phyloP scores from a whole-genome alignment of 2,888 invertebrate species.

The Aelia acuminata region DNA sequence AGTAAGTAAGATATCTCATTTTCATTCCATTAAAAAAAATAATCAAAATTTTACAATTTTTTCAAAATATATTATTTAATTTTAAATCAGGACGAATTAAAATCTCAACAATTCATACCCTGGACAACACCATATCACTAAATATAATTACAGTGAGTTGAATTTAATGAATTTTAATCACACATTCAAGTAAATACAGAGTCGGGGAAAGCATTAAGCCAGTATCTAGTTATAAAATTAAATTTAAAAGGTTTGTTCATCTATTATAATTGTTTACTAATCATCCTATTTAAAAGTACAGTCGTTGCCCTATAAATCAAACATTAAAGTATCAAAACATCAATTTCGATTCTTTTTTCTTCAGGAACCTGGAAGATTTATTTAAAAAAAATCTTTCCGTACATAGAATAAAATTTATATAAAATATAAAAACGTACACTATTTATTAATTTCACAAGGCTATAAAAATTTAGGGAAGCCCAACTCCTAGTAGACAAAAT shows the following conservation, averaged over 20 bases:
- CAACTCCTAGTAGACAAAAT: too few species aligned
- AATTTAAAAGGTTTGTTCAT: not conserved
- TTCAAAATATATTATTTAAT: not conserved
- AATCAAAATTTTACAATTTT: not conserved
- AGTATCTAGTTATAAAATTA: not conserved
- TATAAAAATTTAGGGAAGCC: not conserved
- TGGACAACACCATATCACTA: conserved; percentile 12
- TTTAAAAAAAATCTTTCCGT: too few species aligned
- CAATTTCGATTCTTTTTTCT: not conserved
- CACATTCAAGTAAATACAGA: not conserved
- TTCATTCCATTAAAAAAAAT: not conserved
- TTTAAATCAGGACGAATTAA: not conserved
- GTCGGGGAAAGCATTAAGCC: not conserved
- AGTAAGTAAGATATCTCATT: not conserved
- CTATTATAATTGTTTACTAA: not conserved
- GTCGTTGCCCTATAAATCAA: not conserved
- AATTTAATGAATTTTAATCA: not conserved
- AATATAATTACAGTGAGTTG: not conserved
- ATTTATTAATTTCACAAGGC: too few species aligned
- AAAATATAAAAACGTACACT: too few species aligned
- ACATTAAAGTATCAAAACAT: not conserved
- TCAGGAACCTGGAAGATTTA: too few species aligned
- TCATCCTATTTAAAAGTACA: not conserved
- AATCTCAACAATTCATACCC: conserved; percentile 8
- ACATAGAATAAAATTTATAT: not conserved